These are phyloP conservation scores for Rhinogobio ventralis DNA, from an alignment of 2,797 vertebrate species.

Conservation along the genomic window DNA sequence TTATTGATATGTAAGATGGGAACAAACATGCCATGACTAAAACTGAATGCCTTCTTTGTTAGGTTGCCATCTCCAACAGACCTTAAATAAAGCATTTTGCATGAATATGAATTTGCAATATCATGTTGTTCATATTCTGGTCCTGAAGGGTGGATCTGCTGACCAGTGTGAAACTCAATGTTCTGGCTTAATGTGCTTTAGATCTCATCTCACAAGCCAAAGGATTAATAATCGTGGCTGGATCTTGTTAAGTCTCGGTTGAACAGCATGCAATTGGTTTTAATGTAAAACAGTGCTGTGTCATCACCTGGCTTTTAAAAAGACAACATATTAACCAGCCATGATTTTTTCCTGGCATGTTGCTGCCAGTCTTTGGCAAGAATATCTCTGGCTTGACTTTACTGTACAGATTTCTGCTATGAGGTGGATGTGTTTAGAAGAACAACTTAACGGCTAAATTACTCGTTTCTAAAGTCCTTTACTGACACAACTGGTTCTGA, in stretches of 20 bases:
- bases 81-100: background rate
- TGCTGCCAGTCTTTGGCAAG: background rate
- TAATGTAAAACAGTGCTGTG: constrained; percentile 28
- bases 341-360: constrained; percentile 14
- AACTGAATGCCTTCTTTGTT: background rate
- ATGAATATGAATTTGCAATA: background rate
- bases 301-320: constrained; percentile 52
- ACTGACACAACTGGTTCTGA: constrained; percentile 1
- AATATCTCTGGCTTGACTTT: background rate
- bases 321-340: constrained; percentile 10
- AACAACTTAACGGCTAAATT: background rate
- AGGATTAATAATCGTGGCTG: constrained; percentile 15
- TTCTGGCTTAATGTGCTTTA: constrained; percentile 13
- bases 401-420: background rate
- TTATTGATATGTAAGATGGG: background rate
- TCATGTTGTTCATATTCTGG: background rate
- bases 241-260: constrained; percentile 7
- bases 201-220: background rate
- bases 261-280: constrained; percentile 27
- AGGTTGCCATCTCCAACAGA: background rate
- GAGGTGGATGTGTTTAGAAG: background rate
- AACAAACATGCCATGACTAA: background rate
- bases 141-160: background rate
- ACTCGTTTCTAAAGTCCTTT: background rate
- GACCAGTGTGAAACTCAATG: background rate